Conservation (phyloP, 2,888 invertebrate species). For the Coleophora flavipennella region DNA sequence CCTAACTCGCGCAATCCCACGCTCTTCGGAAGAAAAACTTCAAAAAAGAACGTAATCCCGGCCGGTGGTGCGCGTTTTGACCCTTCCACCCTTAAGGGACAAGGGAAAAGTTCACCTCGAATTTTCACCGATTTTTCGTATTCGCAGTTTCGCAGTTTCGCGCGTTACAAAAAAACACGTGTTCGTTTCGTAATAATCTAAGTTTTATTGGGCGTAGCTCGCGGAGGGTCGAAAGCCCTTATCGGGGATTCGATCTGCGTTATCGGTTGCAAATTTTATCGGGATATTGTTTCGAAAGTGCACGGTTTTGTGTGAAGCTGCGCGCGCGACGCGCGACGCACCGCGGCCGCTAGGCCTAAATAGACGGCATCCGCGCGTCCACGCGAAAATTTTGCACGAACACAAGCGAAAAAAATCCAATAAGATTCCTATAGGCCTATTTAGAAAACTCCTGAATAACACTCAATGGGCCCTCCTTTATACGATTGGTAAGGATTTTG, state of each 20-base stretch:
- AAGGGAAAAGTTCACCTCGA: too few species aligned
- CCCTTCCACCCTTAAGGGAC: too few species aligned
- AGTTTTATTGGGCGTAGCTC: neutral
- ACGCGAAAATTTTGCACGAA: constrained; percentile 56
- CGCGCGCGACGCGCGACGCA: constrained; percentile 18
- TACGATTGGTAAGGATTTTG: constrained; percentile 33
- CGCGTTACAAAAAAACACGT: neutral
- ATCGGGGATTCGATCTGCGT: constrained; percentile 5
- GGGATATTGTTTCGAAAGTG: constrained; percentile 9
- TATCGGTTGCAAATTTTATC: constrained; percentile 14
- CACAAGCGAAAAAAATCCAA: constrained; percentile 35
- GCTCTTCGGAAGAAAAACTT: neutral
- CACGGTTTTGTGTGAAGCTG: constrained; percentile 8
- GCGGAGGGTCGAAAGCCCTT: neutral
- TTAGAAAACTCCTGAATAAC: constrained; percentile 31
- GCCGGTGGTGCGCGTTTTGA: too few species aligned
- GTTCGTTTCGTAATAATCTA: neutral
- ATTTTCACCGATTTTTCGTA: neutral
- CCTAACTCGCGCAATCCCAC: neutral
- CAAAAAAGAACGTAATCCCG: too few species aligned
- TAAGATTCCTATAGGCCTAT: constrained; percentile 71
- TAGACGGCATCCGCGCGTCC: constrained; percentile 30
- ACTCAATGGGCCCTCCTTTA: constrained; percentile 23
- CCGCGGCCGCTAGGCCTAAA: constrained; percentile 49
- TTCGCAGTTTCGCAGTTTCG: neutral